phyloP scores from a whole-genome alignment of 2,797 vertebrate genomes.

The Protonibea diacanthus region DNA sequence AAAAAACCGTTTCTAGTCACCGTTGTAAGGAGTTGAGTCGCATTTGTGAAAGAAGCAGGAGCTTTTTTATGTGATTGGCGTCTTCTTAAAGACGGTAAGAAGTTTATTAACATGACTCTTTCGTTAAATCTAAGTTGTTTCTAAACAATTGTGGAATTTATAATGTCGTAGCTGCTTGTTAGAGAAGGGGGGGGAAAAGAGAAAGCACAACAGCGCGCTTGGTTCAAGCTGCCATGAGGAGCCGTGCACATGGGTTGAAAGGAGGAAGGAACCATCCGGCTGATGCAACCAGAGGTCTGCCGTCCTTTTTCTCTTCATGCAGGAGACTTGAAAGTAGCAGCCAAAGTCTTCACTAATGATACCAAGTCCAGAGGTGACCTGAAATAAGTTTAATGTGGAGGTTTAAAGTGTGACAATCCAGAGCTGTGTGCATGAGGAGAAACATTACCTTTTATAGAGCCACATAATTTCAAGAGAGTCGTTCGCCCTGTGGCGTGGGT shows the following conservation, averaged over 20 bases:
- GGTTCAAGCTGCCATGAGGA: background rate
- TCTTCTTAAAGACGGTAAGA: conserved; percentile 44
- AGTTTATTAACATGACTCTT: background rate
- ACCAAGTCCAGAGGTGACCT: background rate
- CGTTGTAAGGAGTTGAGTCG: background rate
- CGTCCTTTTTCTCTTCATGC: background rate
- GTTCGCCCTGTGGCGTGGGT: background rate
- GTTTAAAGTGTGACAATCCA: background rate
- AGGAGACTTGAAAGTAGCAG: background rate
- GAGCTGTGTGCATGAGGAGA: background rate
- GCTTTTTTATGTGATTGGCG: background rate
- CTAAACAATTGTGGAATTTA: accelerated
- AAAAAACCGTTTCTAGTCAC: background rate
- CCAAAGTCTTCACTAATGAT: background rate
- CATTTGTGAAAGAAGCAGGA: no score
- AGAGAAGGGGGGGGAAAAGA: no score
- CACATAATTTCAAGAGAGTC: background rate
- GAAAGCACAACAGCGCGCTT: no score
- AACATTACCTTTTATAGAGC: conserved; percentile 61
- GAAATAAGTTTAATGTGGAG: background rate
- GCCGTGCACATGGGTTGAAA: conserved; percentile 26
- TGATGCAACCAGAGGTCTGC: conserved; percentile 55
- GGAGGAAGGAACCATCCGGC: conserved; percentile 29
- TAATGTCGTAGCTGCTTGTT: no score
- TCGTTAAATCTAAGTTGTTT: background rate